These are phyloP conservation scores for Muntiacus muntjak DNA, from an alignment of 2,113 vertebrate genomes.

Conservation along the genomic window DNA sequence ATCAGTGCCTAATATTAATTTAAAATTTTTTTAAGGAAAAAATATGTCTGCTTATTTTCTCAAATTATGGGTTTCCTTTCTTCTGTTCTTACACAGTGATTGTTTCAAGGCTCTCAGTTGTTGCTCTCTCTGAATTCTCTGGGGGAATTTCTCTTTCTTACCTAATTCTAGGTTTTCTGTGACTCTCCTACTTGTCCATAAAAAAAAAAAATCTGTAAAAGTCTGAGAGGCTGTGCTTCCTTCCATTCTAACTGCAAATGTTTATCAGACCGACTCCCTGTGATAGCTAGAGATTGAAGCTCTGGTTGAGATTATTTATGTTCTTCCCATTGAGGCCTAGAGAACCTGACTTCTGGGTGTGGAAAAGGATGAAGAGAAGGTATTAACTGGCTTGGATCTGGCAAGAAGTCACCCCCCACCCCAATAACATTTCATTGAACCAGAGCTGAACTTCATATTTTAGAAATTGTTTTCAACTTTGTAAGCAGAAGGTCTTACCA, in stretches of 20 bases:
- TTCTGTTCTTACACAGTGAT: neutral
- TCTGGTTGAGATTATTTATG: slow-evolving; percentile 23
- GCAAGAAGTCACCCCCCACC: slow-evolving; percentile 39
- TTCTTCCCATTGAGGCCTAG: slow-evolving; percentile 56
- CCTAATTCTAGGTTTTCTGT: slow-evolving; percentile 62
- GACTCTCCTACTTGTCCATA: slow-evolving; percentile 62
- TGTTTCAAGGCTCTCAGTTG: neutral
- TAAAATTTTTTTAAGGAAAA: neutral
- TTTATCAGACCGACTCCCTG: slow-evolving; percentile 59
- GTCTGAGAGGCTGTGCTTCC: slow-evolving; percentile 29
- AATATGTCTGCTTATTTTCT: slow-evolving; percentile 23
- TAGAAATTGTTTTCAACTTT: neutral
- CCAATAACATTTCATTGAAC: neutral
- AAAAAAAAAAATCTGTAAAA: slow-evolving; percentile 59
- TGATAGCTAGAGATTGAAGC: slow-evolving; percentile 48
- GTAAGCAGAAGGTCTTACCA: neutral
- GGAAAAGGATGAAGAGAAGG: slow-evolving; percentile 64
- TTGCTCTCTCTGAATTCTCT: slow-evolving; percentile 52
- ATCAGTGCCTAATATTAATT: neutral
- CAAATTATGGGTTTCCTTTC: slow-evolving; percentile 36
- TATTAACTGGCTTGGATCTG: slow-evolving; percentile 69
- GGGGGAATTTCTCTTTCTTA: slow-evolving; percentile 68
- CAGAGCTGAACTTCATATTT: neutral
- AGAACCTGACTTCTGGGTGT: slow-evolving; percentile 61
- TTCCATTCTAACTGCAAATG: slow-evolving; percentile 33